A percentile compares a stretch with the other conserved stretches of the same genome.
Evolutionary conservation across 2,797 vertebrate species (phyloP).

Genomic region (Salarias fasciatus): DNA sequence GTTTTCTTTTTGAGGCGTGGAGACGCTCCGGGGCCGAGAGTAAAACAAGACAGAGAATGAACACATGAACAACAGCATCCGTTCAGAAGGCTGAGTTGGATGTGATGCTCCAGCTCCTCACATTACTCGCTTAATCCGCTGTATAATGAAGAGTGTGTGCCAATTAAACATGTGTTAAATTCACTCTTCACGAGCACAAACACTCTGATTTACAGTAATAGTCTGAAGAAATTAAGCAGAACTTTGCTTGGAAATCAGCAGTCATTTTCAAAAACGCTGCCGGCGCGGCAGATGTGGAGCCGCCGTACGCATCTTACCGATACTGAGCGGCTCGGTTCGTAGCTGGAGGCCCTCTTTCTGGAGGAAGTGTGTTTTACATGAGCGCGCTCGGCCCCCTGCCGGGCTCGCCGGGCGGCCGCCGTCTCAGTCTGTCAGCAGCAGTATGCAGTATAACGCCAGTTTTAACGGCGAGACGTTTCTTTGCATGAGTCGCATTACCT

Average conservation of each 20-base stretch:
- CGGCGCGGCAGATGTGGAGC: conserved; percentile 3
- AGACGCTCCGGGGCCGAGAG: conserved; percentile 36
- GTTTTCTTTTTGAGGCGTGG: not conserved
- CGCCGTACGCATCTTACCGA: not conserved
- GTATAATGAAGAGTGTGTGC: too few relatives aligned
- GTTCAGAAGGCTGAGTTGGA: too few relatives aligned
- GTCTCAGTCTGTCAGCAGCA: conserved; percentile 32
- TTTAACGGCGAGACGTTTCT: conserved; percentile 22
- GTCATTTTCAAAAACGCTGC: conserved; percentile 33
- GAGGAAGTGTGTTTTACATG: conserved; percentile 37
- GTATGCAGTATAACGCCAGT: conserved; percentile 19
- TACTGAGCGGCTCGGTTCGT: not conserved
- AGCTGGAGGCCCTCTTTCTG: conserved; percentile 45
- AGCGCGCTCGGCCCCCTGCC: conserved; percentile 20
- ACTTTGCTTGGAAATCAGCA: conserved; percentile 39
- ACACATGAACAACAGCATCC: too few relatives aligned
- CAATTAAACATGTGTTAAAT: not conserved
- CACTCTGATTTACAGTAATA: conserved; percentile 22
- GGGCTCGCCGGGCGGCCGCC: conserved; percentile 25
- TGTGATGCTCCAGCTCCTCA: too few relatives aligned
- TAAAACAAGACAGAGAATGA: too few relatives aligned
- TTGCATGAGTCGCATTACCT: conserved; percentile 3
- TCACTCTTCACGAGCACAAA: conserved; percentile 27
- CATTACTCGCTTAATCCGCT: too few relatives aligned
- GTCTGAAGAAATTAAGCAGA: conserved; percentile 4